These are phyloP conservation scores for Tachuris rubrigastra DNA, from an alignment of 2,113 vertebrate species.

Conservation along the genomic window DNA sequence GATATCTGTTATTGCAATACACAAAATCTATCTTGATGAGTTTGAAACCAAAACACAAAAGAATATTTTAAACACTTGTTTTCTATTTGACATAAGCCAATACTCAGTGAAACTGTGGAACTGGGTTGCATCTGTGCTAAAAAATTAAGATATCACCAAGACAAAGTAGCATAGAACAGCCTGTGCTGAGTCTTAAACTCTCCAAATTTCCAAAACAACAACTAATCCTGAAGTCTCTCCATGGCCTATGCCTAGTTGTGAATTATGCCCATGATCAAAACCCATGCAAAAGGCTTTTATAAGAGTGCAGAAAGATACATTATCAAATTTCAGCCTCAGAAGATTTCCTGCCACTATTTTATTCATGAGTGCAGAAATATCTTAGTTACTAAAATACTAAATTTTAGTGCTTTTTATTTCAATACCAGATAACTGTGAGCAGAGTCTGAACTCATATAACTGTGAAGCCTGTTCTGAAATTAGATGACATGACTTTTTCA, in stretches of 20 bases:
- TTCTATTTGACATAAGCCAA: neutral
- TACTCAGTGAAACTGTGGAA: neutral
- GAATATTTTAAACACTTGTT: neutral
- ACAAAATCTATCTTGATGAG: neutral
- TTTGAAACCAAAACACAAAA: neutral
- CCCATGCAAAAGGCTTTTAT: neutral
- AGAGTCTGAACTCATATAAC: neutral
- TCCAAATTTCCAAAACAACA: neutral
- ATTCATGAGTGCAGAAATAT: neutral
- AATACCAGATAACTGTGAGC: neutral
- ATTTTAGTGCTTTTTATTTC: neutral
- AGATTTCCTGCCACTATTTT: neutral
- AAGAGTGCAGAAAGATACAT: neutral
- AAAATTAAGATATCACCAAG: neutral
- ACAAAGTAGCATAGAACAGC: neutral
- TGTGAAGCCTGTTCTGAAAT: neutral
- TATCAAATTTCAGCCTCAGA: neutral
- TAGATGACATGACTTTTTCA: neutral
- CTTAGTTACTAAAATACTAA: neutral
- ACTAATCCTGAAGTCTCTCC: neutral
- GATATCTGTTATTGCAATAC: neutral
- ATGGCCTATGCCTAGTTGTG: neutral
- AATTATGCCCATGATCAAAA: neutral
- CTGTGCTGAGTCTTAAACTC: fast-evolving
- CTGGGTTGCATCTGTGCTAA: neutral